Percentiles rank a stretch among this genome's conserved stretches.
Conservation (phyloP, 2,888 invertebrate species). For the Dryobotodes eremita region DNA sequence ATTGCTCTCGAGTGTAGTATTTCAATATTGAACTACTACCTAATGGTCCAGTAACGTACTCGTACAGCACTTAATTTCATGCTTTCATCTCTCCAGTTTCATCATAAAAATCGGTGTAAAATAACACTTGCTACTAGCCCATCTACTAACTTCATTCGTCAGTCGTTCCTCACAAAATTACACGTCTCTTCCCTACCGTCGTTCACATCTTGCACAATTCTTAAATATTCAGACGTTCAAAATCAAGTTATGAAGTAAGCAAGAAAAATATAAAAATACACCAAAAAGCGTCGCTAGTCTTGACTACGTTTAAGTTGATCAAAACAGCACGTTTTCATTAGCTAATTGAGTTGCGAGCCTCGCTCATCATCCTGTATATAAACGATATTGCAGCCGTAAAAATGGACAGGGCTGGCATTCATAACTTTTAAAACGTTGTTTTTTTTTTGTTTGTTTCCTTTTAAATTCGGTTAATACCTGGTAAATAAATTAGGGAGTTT, state of each 20-base stretch:
- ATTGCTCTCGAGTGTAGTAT: no score
- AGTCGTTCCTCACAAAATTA: neutral
- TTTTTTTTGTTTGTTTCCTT: conserved; percentile 7
- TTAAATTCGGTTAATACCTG: neutral
- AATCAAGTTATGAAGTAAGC: conserved; percentile 48
- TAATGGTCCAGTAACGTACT: no score
- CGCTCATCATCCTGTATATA: conserved; percentile 78
- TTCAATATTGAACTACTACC: neutral
- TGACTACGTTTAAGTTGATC: conserved; percentile 77
- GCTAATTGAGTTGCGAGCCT: conserved; percentile 85
- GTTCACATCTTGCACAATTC: conserved; percentile 27
- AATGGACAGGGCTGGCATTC: conserved; percentile 73
- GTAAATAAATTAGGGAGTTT: neutral
- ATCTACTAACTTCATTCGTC: neutral
- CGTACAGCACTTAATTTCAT: no score
- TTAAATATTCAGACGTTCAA: conserved; percentile 51
- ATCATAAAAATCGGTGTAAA: neutral
- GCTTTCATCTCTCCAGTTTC: neutral
- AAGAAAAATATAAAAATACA: conserved; percentile 60
- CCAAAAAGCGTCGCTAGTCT: conserved; percentile 62
- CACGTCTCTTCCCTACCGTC: neutral
- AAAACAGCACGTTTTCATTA: conserved; percentile 86
- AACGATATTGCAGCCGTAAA: conserved; percentile 77
- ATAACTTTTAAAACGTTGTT: conserved; percentile 19
- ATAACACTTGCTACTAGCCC: neutral